A percentile compares a stretch with the other conserved stretches of the same genome.
These are phyloP conservation scores for Lipotes vexillifer DNA, from an alignment of 2,113 vertebrate genomes.

Conservation along the genomic window DNA sequence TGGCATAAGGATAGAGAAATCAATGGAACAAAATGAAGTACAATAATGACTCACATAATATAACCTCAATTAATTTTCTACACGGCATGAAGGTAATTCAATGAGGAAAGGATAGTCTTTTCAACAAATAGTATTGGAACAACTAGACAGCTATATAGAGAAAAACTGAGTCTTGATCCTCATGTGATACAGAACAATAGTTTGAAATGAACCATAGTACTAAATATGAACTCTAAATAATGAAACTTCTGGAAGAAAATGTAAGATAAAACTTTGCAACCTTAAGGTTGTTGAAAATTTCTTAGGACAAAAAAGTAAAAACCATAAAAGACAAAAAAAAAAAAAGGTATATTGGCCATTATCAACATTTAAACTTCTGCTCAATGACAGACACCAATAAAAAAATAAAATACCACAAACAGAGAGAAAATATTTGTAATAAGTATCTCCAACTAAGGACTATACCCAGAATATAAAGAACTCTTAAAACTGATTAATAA, in stretches of 20 bases:
- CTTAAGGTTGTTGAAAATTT: background rate
- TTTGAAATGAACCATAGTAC: background rate
- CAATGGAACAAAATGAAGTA: background rate
- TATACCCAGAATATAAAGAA: background rate
- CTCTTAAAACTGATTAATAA: background rate
- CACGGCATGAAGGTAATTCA: background rate
- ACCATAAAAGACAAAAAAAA: background rate
- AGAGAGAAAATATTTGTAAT: background rate
- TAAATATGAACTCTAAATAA: background rate
- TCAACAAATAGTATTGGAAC: background rate
- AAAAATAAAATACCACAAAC: background rate
- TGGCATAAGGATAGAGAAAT: background rate
- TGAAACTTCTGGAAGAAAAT: background rate
- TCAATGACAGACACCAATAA: background rate
- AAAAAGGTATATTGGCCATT: background rate
- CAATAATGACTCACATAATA: background rate
- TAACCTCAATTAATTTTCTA: background rate
- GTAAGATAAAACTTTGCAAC: background rate
- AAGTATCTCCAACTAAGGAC: background rate
- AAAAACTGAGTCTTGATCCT: background rate
- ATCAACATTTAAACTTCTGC: slow-evolving; percentile 2
- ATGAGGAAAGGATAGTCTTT: background rate
- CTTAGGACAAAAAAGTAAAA: background rate
- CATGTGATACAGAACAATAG: background rate
- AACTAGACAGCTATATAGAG: background rate